Evolutionary conservation across 2,113 vertebrate species (phyloP).

Genomic region (Anser cygnoides): DNA sequence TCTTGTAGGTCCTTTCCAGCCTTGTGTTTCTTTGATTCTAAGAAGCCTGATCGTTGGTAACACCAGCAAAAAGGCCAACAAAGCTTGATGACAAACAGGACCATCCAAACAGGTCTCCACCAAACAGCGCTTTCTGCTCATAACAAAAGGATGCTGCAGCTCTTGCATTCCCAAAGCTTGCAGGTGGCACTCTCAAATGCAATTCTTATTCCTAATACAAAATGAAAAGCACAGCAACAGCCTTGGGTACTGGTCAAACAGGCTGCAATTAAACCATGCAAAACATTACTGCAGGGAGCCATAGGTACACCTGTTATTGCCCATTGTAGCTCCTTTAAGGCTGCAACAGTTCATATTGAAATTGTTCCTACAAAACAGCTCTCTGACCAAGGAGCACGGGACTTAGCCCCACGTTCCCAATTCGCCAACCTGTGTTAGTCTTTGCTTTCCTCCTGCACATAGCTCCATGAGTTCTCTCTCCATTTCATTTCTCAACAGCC

Average conservation of each 20-base stretch:
- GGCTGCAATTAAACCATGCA: background rate
- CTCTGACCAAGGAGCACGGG: background rate
- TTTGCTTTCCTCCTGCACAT: background rate
- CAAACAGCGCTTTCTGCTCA: background rate
- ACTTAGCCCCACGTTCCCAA: rapidly evolving
- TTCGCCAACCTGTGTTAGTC: background rate
- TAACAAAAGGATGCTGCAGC: background rate
- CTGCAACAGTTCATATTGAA: background rate
- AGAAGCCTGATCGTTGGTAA: background rate
- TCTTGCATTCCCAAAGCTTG: background rate
- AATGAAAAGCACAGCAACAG: background rate
- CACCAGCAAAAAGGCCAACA: background rate
- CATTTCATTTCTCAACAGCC: background rate
- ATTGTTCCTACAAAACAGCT: background rate
- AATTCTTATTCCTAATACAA: background rate
- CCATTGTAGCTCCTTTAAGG: background rate
- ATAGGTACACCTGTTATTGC: background rate
- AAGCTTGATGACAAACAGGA: background rate
- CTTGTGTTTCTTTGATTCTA: too few relatives aligned
- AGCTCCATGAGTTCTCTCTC: background rate
- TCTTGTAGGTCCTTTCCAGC: too few relatives aligned
- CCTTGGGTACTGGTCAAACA: background rate
- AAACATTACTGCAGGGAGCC: background rate
- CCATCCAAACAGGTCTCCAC: background rate
- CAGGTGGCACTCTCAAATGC: background rate